Conservation (phyloP, 2,113 vertebrate species). For the Percopsis transmontana region DNA sequence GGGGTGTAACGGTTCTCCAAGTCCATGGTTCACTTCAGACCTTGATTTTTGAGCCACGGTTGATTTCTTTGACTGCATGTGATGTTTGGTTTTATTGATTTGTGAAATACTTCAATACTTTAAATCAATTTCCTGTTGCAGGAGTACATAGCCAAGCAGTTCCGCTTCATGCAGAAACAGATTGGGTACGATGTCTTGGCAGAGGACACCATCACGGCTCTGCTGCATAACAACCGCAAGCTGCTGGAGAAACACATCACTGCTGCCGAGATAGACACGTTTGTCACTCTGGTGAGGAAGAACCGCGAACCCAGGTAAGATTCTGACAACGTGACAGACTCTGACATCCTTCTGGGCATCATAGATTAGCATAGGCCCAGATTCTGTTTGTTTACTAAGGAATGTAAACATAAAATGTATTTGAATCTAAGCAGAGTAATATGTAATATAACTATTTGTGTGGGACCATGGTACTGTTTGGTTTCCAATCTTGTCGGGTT, state of each 20-base stretch:
- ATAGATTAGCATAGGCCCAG: background rate
- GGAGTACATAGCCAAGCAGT: constrained; percentile 99
- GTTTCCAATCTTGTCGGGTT: no score
- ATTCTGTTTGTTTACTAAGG: background rate
- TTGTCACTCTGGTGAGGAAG: constrained; percentile 96
- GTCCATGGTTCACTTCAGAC: no score
- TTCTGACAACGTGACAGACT: background rate
- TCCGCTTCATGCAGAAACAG: constrained; percentile 99
- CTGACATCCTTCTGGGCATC: background rate
- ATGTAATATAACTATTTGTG: no score
- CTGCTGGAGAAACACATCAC: constrained; percentile 98
- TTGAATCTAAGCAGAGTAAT: no score
- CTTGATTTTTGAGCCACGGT: no score
- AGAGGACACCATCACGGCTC: constrained; percentile 96
- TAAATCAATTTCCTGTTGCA: constrained; percentile 48
- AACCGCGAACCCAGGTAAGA: constrained; percentile 96
- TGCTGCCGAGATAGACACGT: constrained; percentile 96
- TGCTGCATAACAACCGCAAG: constrained; percentile 97
- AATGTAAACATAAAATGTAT: background rate
- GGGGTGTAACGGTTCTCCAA: no score
- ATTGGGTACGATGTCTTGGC: constrained; percentile 98
- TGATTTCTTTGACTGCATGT: no score
- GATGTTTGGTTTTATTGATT: background rate
- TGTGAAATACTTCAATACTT: background rate
- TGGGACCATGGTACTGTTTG: no score